These are phyloP conservation scores for Eulithis testata DNA, from an alignment of 2,888 invertebrate genomes.

Conservation along the genomic window DNA sequence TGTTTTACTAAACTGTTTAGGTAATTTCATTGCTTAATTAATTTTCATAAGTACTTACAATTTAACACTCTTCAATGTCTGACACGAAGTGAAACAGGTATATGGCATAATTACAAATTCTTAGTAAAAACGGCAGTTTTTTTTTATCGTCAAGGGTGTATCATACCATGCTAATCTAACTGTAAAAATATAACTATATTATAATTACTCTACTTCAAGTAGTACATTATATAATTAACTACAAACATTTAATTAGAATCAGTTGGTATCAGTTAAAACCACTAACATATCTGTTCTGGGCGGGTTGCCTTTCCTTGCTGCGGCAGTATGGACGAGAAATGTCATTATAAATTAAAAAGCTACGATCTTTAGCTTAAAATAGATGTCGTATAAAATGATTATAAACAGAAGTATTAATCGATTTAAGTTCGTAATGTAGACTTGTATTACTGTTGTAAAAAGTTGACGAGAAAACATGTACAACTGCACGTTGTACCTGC, in stretches of 20 bases:
- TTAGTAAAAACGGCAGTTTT: constrained; percentile 32
- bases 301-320: neutral
- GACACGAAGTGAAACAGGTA: constrained; percentile 28
- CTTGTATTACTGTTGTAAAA: no score
- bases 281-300: neutral
- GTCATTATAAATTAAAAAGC: no score
- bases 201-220: constrained; percentile 32
- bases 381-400: no score
- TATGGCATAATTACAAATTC: constrained; percentile 26
- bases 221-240: constrained; percentile 23
- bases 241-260: constrained; percentile 23
- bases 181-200: constrained; percentile 24
- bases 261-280: constrained; percentile 2
- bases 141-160: constrained; percentile 17
- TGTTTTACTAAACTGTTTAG: constrained; percentile 23
- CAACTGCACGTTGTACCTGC: no score
- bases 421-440: no score
- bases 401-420: no score
- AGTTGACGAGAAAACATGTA: no score
- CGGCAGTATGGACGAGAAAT: neutral
- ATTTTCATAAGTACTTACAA: constrained; percentile 36
- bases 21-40: constrained; percentile 19
- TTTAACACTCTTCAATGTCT: constrained; percentile 31
- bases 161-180: constrained; percentile 9
- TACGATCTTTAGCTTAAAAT: no score